phyloP scores from a whole-genome alignment of 2,888 invertebrate genomes.

The Digitonthophagus gazella region DNA sequence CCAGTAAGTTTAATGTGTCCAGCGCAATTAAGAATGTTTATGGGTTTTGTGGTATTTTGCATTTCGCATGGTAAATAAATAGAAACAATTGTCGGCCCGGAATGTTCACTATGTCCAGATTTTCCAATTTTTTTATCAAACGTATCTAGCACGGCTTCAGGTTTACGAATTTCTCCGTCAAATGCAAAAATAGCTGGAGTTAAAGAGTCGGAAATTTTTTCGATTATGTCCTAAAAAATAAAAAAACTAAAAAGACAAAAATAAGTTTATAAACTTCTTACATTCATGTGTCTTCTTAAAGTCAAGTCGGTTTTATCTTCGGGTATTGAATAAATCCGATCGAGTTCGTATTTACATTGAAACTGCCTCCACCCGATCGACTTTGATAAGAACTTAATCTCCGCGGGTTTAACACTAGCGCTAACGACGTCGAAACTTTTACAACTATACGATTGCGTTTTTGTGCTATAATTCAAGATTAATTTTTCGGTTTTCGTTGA shows the following conservation, averaged over 20 bases:
- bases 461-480: constrained; percentile 60
- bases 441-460: constrained; percentile 59
- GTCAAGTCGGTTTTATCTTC: constrained; percentile 62
- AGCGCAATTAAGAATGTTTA: constrained; percentile 59
- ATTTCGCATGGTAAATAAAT: constrained; percentile 66
- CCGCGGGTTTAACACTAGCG: constrained; percentile 63
- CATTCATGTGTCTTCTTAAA: constrained; percentile 69
- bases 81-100: constrained; percentile 58
- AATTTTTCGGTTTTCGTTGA: constrained; percentile 61
- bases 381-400: constrained; percentile 74
- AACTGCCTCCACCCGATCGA: constrained; percentile 73
- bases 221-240: constrained; percentile 58
- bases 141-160: constrained; percentile 62
- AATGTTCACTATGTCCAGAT: constrained; percentile 45
- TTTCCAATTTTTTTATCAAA: constrained; percentile 58
- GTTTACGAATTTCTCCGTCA: constrained; percentile 68
- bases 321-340: constrained; percentile 70
- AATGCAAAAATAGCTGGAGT: constrained; percentile 69
- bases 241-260: constrained; percentile 19
- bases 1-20: constrained; percentile 72
- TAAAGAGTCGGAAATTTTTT: constrained; percentile 59
- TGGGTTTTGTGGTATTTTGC: constrained; percentile 48
- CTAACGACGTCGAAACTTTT: constrained; percentile 63
- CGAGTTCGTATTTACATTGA: constrained; percentile 73
- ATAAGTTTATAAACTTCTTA: constrained; percentile 41